These are phyloP conservation scores for Sebastolobus altivelis DNA, from an alignment of 2,797 vertebrate species.

Conservation along the genomic window DNA sequence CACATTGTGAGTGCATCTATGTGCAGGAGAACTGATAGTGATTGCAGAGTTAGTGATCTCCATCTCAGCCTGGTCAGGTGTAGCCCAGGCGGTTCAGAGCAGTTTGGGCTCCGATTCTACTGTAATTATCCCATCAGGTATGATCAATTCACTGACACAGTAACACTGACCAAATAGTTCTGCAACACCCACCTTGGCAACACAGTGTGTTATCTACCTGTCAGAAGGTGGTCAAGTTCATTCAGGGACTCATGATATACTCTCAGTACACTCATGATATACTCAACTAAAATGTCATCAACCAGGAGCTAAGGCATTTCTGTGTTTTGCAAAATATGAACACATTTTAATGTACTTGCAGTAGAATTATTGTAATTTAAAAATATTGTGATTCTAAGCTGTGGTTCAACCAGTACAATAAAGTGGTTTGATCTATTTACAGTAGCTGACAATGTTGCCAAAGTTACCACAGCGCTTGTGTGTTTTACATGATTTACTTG, in stretches of 20 bases:
- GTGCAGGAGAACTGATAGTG: background rate
- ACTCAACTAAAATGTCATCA: background rate
- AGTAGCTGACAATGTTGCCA: background rate
- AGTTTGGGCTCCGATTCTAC: background rate
- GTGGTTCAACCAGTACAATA: background rate
- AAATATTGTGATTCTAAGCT: background rate
- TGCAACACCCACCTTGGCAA: background rate
- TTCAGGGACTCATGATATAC: no score
- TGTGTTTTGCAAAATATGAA: background rate
- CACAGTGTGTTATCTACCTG: background rate
- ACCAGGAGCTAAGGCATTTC: background rate
- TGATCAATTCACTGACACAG: no score
- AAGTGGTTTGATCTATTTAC: background rate
- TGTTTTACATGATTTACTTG: slow-evolving; percentile 10
- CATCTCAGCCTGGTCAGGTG: background rate
- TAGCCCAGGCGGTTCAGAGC: no score
- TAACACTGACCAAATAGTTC: background rate
- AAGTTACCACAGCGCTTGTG: background rate
- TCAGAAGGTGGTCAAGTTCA: background rate
- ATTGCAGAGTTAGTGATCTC: background rate
- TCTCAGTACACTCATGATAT: no score
- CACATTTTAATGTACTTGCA: background rate
- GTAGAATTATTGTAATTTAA: background rate
- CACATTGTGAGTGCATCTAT: background rate
- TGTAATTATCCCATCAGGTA: no score